Conservation (phyloP, 2,888 invertebrate species). For the Lithophane ornitopus region DNA sequence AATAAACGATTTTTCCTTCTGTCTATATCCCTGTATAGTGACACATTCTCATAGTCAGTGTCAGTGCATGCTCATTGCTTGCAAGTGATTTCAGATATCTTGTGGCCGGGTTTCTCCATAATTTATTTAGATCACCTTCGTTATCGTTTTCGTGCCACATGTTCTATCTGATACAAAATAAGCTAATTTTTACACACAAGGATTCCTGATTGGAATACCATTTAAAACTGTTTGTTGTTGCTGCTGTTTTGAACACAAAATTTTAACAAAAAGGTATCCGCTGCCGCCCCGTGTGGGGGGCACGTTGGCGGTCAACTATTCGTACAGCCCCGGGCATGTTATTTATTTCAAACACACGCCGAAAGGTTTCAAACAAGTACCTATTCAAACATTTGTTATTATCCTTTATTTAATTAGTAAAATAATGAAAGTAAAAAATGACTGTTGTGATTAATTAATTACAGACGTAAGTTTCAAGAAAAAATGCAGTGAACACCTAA, state of each 20-base stretch:
- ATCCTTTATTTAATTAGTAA: background rate
- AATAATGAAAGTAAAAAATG: background rate
- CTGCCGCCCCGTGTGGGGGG: background rate
- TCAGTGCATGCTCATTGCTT: no score
- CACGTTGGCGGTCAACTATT: background rate
- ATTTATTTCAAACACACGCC: conserved; percentile 14
- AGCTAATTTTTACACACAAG: background rate
- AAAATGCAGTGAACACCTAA: background rate
- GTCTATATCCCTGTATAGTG: no score
- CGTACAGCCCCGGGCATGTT: background rate
- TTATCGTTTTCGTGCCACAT: background rate
- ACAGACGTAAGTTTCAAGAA: background rate
- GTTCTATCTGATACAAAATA: background rate
- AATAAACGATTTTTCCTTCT: no score
- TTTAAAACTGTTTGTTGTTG: background rate
- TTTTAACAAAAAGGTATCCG: conserved; percentile 11
- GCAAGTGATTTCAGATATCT: no score
- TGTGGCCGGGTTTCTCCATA: no score
- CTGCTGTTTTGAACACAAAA: background rate
- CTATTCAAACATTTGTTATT: background rate
- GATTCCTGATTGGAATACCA: background rate
- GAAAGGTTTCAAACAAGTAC: background rate
- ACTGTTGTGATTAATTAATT: background rate
- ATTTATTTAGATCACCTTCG: no score
- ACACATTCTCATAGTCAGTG: no score